A percentile compares a stretch with the other conserved stretches of the same genome.
Conservation (phyloP, 2,113 vertebrate species). For the Toxotes chatareus region DNA sequence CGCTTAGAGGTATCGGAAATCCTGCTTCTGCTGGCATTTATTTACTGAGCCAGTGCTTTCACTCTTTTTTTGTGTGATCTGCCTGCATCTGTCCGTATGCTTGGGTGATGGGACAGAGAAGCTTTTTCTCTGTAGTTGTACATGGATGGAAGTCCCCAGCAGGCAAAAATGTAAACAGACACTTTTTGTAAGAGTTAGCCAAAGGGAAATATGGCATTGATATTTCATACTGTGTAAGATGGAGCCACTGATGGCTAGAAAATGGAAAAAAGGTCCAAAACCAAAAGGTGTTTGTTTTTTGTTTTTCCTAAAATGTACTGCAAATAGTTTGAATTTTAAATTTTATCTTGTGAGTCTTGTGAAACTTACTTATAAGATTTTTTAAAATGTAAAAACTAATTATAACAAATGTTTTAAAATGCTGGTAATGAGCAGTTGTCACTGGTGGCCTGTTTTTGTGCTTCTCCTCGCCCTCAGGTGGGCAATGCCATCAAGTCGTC, state of each 20-base stretch:
- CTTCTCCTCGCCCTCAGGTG: conserved; percentile 82
- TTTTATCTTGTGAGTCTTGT: no score
- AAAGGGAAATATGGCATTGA: background rate
- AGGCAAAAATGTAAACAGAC: background rate
- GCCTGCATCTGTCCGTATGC: background rate
- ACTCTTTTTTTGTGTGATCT: background rate
- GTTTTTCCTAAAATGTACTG: no score
- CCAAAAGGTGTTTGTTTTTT: no score
- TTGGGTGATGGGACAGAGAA: no score
- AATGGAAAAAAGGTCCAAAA: background rate
- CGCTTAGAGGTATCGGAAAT: background rate
- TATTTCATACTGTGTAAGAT: background rate
- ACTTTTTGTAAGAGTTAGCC: background rate
- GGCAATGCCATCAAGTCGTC: conserved; percentile 98
- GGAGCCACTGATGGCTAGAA: background rate
- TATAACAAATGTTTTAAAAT: no score
- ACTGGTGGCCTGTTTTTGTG: background rate
- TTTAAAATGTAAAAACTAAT: no score
- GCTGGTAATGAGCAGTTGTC: no score
- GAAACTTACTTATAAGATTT: no score
- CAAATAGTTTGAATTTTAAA: no score
- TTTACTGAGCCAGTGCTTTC: background rate
- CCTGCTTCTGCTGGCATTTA: no score
- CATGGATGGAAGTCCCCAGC: background rate
- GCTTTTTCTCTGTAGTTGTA: background rate